Percentiles rank a stretch among this genome's conserved stretches.
Conservation (phyloP, 2,888 invertebrate genomes). For the Drosophila meridiana region DNA sequence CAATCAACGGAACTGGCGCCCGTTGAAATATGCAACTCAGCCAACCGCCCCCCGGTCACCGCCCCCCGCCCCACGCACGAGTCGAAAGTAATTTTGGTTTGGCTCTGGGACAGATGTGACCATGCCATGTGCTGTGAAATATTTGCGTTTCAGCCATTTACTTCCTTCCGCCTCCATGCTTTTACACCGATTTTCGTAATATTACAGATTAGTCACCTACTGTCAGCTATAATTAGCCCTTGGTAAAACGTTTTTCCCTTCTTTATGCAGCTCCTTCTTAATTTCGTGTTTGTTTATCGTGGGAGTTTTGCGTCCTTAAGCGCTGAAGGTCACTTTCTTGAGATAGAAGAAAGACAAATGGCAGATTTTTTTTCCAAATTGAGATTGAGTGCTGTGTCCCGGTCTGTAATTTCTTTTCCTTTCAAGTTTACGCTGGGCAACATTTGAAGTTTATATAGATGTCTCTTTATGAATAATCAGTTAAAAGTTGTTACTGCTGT, state of each 20-base stretch:
- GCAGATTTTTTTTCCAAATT: not conserved
- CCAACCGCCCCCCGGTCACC: not conserved
- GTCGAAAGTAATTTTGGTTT: conserved; percentile 58
- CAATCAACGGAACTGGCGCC: conserved; percentile 35
- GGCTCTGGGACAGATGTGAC: conserved; percentile 71
- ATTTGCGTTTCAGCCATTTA: conserved; percentile 36
- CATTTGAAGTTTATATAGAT: not conserved
- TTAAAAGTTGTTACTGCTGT: not conserved
- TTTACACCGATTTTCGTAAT: conserved; percentile 35
- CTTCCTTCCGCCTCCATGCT: conserved; percentile 19
- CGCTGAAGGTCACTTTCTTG: conserved; percentile 5
- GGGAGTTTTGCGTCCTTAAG: conserved; percentile 1
- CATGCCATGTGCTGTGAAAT: conserved; percentile 71
- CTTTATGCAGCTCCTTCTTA: not conserved
- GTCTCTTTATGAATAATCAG: not conserved
- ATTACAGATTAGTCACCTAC: conserved; percentile 53
- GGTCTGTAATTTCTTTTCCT: not conserved
- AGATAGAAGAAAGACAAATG: conserved; percentile 4
- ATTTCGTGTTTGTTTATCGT: conserved; percentile 3
- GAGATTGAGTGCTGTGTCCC: not conserved
- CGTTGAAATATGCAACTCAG: conserved; percentile 70
- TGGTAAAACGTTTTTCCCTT: conserved; percentile 2
- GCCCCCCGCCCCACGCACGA: not conserved
- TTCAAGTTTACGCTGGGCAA: not conserved
- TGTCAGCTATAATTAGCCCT: conserved; percentile 49